phyloP scores from a whole-genome alignment of 2,797 vertebrate genomes.

The Anomalospiza imberbis region DNA sequence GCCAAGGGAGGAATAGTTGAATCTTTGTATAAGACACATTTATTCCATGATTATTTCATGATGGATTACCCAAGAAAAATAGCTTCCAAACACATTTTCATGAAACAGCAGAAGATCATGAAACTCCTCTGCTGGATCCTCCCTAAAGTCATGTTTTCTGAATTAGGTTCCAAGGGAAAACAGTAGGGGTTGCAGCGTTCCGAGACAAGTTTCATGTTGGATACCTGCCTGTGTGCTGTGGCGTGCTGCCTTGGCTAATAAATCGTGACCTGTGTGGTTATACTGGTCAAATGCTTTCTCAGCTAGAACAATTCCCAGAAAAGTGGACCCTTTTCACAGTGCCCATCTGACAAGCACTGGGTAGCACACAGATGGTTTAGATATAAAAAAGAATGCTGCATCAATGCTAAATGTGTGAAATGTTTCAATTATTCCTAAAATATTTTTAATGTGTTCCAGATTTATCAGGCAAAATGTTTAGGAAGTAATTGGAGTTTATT shows the following conservation, averaged over 20 bases:
- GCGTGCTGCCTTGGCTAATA: conserved; percentile 37
- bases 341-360: conserved; percentile 60
- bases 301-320: conserved; percentile 49
- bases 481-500: conserved; percentile 57
- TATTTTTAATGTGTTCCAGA: conserved; percentile 72
- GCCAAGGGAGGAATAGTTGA: neutral
- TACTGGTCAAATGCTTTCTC: conserved; percentile 47
- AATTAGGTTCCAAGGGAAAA: conserved; percentile 43
- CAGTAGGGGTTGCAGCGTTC: conserved; percentile 54
- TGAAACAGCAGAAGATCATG: conserved; percentile 55
- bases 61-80: conserved; percentile 53
- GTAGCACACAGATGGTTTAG: conserved; percentile 64
- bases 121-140: conserved; percentile 45
- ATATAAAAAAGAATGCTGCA: conserved; percentile 69
- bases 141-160: conserved; percentile 61
- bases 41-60: conserved; percentile 28
- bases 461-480: conserved; percentile 66
- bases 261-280: conserved; percentile 53
- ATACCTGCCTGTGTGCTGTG: conserved; percentile 48
- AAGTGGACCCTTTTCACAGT: conserved; percentile 50
- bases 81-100: conserved; percentile 38
- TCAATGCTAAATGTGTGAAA: conserved; percentile 74
- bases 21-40: neutral
- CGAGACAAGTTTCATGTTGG: conserved; percentile 16
- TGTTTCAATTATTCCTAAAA: conserved; percentile 76